phyloP scores from a whole-genome alignment of 2,113 vertebrate species.

The Silurus meridionalis region DNA sequence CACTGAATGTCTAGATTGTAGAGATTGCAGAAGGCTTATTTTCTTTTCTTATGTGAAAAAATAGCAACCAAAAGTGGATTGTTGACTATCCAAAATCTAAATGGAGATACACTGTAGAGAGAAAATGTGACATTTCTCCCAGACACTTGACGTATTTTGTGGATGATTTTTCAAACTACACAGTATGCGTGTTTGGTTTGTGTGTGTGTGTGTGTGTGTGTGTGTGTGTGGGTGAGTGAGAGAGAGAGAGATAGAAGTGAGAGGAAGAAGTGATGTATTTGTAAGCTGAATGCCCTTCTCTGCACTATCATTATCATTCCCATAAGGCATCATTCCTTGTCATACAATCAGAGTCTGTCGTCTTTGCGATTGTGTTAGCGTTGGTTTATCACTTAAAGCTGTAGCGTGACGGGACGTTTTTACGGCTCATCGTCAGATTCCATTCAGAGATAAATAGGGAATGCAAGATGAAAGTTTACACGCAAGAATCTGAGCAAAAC shows the following conservation, averaged over 20 bases:
- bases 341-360: slow-evolving; percentile 49
- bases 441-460: slow-evolving; percentile 20
- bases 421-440: slow-evolving; percentile 30
- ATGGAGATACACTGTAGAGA: slow-evolving; percentile 62
- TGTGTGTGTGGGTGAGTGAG: slow-evolving; percentile 18
- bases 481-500: not conserved
- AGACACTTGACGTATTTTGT: slow-evolving; percentile 40
- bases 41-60: slow-evolving; percentile 20
- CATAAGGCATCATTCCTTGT: slow-evolving; percentile 20
- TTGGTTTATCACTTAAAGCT: slow-evolving; percentile 24
- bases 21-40: slow-evolving; percentile 19
- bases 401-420: slow-evolving; percentile 19
- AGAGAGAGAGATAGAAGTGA: not conserved
- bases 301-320: slow-evolving; percentile 66
- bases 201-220: slow-evolving; percentile 15
- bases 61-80: slow-evolving; percentile 52
- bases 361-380: slow-evolving; percentile 36
- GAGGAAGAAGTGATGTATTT: slow-evolving; percentile 43
- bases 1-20: slow-evolving; percentile 17
- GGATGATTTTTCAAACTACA: slow-evolving; percentile 30
- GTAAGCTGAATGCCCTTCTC: slow-evolving; percentile 67
- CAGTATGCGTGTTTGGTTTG: not conserved
- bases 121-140: slow-evolving; percentile 48
- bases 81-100: slow-evolving; percentile 46
- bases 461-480: not conserved